Base-by-base conservation (phyloP, 92 coral and sea anemone species). In the Meandrina meandrites region DNA sequence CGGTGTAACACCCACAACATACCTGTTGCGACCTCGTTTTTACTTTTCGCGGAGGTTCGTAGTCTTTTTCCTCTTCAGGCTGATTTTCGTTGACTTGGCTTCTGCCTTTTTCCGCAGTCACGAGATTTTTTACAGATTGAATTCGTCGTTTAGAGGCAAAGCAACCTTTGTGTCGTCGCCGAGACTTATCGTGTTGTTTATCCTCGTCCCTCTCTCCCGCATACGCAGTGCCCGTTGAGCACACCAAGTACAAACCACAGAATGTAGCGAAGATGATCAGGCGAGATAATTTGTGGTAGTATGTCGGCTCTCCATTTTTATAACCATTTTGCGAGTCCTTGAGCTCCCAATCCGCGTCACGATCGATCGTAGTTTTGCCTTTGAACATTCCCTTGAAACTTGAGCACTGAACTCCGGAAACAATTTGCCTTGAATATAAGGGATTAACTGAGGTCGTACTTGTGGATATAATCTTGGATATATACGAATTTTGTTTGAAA, bases 151-250 rank as follows among this genome's bases (percentile, higher is more conserved):
- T 72, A 19, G 77, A 72, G 47, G 77, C 77, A 72, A 72, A 72
- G 77, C 77, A 36, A 72, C 77, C 77, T 35, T 72, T 72, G 37
- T 72, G n/a, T n/a, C n/a, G 77, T 72, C 77, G 77, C 7, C 47
- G 50, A 34, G 27, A 35, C 51, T 72, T 11, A 48, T 12, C 32
- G 48, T 72, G 10, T 72, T 34, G n/a, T 69, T 69, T 69, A 15
- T 69, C 45, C 16, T 14, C 19, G 75, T 69, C 75, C 9, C 75
- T 69, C 1, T 31, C 42, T 14, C 75, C 75, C 30, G 75, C 75
- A 69, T 31, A 31, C 37, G 75, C 42, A 69, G 45, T 69, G 75
- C 16, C 35, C 40, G 75, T 69, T 3, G 75, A 69, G 75, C 21
- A 69, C 34, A 69, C 35, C 27, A 31, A 9, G 30, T 32, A 32